Conservation (phyloP, 2,797 vertebrate species). For the Tokudaia muenninki region DNA sequence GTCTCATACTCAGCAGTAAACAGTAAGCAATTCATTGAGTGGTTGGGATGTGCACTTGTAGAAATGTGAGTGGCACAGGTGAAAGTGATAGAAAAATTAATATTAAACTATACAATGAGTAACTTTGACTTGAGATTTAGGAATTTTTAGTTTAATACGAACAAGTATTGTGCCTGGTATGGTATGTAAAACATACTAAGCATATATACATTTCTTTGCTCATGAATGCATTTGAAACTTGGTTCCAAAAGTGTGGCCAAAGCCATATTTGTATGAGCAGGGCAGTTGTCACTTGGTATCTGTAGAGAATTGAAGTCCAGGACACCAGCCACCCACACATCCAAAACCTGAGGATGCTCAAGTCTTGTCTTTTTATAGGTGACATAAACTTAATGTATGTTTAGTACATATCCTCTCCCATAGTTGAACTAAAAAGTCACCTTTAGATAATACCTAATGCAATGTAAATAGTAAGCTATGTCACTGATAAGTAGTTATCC, state of each 20-base stretch:
- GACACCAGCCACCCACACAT: no score
- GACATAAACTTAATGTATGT: not conserved
- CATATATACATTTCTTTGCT: not conserved
- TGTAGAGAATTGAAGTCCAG: no score
- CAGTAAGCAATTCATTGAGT: not conserved
- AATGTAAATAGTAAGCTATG: not conserved
- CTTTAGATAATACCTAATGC: not conserved
- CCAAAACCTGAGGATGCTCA: no score
- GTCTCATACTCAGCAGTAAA: not conserved
- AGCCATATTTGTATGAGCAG: no score
- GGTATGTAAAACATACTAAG: not conserved
- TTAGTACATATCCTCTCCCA: not conserved
- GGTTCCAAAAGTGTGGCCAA: no score
- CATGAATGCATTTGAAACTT: no score
- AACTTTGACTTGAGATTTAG: slow-evolving; percentile 1
- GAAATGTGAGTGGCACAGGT: not conserved
- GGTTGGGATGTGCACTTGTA: not conserved
- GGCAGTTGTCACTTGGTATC: no score
- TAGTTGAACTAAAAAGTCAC: not conserved
- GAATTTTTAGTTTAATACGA: slow-evolving; percentile 37
- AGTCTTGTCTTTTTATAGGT: no score
- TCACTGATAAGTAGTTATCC: not conserved
- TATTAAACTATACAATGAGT: slow-evolving; percentile 36
- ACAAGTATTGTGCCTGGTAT: slow-evolving; percentile 20
- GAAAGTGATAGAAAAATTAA: not conserved